Conservation (phyloP, 2,888 invertebrate genomes). For the Tetranychus piercei region DNA sequence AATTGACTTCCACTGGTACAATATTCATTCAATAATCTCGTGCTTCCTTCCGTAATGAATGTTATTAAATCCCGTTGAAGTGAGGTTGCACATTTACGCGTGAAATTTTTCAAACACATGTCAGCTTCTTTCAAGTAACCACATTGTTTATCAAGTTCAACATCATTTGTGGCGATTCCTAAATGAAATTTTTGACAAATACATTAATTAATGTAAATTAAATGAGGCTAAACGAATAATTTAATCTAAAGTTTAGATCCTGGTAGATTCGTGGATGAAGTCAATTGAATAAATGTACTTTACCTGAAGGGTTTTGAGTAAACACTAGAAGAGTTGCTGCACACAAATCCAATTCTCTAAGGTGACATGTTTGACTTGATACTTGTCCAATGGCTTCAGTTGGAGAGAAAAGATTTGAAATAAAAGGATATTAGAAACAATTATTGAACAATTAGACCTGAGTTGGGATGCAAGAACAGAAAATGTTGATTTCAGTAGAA, state of each 20-base stretch:
- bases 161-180: constrained; percentile 25
- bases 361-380: constrained; percentile 25
- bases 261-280: too few species aligned
- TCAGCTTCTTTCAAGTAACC: constrained; percentile 26
- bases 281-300: background rate
- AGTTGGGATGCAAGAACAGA: too few species aligned
- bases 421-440: background rate
- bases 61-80: constrained; percentile 26
- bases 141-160: constrained; percentile 26
- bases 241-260: too few species aligned
- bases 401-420: background rate
- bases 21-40: constrained; percentile 26
- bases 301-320: constrained; percentile 26
- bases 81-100: constrained; percentile 25
- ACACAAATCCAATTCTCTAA: constrained; percentile 27
- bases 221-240: too few species aligned
- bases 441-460: too few species aligned
- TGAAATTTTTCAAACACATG: constrained; percentile 25
- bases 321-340: constrained; percentile 27
- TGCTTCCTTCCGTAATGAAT: constrained; percentile 27
- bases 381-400: background rate
- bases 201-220: background rate
- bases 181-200: background rate
- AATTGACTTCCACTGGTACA: constrained; percentile 25
- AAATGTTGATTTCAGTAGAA: too few species aligned